Evolutionary conservation across 2,797 vertebrate genomes (phyloP), one percentile per base, ranked within the genome.

Genomic region (Platyrinchus mystaceus): DNA sequence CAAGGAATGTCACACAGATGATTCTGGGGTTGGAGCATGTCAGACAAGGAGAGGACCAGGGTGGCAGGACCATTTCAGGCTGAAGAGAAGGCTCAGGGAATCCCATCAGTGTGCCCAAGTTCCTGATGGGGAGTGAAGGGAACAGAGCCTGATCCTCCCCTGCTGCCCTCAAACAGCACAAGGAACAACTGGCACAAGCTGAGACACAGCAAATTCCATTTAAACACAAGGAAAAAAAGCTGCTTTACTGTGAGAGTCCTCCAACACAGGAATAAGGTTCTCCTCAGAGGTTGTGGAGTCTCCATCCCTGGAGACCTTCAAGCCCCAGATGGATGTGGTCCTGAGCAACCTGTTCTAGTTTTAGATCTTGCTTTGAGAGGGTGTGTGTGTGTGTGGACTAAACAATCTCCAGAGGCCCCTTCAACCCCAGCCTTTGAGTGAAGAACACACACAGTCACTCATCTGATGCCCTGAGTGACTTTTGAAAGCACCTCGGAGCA

Each of bases 401-500:
- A 28, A 9, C 19, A 6, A 37, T 6, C 27, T 58, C 63, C 68
- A 59, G 58, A 66, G 30, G 10, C 10, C 5, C 10, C 34, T 39
- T 44, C 10, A n/a, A 15, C 12, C 28, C 14, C 74, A 36, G 28
- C 14, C 56, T 15, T 32, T 8, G 69, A 9, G 32, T 23, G 49
- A 28, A 55, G 46, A 17, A 8, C 53, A 10, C 7, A 18, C 7
- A 15, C 18, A 55, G 24, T 7, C 16, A 18, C 52, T 19, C 47
- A 9, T 0, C n/a, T 3, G 12, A 21, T 0, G 3, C 32, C 19
- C 36, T 0, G 0, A 24, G 19, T 4, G 50, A 34, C 44, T 24
- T 76, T 28, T 6, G 10, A 3, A n/a, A 75, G 46, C 13, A n/a
- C 10, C 41, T 14, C 12, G 6, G 37, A 49, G 28, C 26, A 37